These are phyloP conservation scores for Gorsachius goisagi DNA, from an alignment of 2,113 vertebrate genomes.

Conservation along the genomic window DNA sequence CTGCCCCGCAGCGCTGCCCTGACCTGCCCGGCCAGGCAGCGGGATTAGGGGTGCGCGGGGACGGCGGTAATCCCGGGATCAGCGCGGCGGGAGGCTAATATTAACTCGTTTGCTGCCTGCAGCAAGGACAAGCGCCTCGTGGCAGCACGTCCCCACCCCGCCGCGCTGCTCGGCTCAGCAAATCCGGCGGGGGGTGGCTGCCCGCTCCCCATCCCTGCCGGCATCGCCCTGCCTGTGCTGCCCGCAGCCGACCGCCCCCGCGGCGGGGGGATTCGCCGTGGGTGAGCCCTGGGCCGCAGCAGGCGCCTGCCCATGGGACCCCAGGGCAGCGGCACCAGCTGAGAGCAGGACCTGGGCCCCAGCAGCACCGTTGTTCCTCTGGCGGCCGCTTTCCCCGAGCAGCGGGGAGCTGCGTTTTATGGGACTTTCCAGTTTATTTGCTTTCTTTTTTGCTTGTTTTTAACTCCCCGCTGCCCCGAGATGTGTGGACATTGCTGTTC, in stretches of 20 bases:
- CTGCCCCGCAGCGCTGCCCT: not conserved
- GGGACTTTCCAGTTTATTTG: not conserved
- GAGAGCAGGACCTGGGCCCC: not conserved
- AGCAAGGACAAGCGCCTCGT: constrained; percentile 50
- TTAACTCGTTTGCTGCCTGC: constrained; percentile 47
- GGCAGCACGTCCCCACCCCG: not conserved
- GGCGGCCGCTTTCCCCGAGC: not conserved
- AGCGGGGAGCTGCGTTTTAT: rapidly evolving
- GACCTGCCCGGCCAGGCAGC: not conserved
- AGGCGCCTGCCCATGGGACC: not conserved
- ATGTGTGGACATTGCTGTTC: not conserved
- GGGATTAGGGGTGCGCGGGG: constrained; percentile 46
- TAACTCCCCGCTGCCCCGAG: not conserved
- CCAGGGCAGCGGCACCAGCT: rapidly evolving
- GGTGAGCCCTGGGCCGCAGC: rapidly evolving
- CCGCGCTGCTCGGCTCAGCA: not conserved
- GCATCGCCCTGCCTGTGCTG: not conserved
- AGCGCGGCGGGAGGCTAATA: constrained; percentile 58
- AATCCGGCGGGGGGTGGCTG: not conserved
- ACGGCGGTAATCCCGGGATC: constrained; percentile 64
- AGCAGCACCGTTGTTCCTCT: rapidly evolving
- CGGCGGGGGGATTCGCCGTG: rapidly evolving
- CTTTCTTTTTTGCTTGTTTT: not conserved
- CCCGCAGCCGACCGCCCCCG: not conserved
- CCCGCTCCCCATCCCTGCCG: not conserved